Evolutionary conservation across 37 sponge, comb jelly and placozoan species (phyloP), one percentile per base, ranked within the genome.

Genomic region (Geodia barretti): DNA sequence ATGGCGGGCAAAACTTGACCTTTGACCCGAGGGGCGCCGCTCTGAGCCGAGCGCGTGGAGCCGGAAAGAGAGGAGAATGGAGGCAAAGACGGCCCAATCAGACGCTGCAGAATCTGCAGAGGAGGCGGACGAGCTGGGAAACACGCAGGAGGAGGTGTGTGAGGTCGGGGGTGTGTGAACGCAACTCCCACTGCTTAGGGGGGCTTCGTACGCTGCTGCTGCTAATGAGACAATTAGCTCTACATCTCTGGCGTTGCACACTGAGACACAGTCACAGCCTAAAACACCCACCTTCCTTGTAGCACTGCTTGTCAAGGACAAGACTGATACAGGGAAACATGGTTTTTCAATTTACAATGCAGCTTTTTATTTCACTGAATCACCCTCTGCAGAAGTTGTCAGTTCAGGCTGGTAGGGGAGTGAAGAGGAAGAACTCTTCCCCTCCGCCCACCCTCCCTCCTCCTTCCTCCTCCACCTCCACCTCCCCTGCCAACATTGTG

Each of bases 351-450:
- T n/a, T n/a, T n/a, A n/a, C n/a, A n/a, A n/a, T n/a, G n/a, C n/a
- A n/a, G n/a, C n/a, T n/a, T n/a, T n/a, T n/a, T n/a, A n/a, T n/a
- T n/a, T n/a, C n/a, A n/a, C n/a, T n/a, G n/a, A n/a, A n/a, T n/a
- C n/a, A n/a, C n/a, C n/a, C n/a, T 17, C 29, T 70, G 82, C 36
- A 32, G 37, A 83, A 64, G 74, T 74, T 75, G 1, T 75, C 83
- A 41, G 35, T 64, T 1, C 39, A 67, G 29, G 54, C 83, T 83
- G 75, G 64, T 26, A 73, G 59, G 42, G 83, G 75, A 28, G 30
- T 42, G 11, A 83, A 83, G 67, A 64, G 83, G 37, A 83, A 74
- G 67, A 47, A 47, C 54, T 47, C 54, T 47, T 14, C 54, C 54
- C 54, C 54, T 47, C 54, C 54, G n/a, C n/a, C n/a, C n/a, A n/a